These are phyloP conservation scores for Amazona ochrocephala DNA, from an alignment of 2,797 vertebrate species.

Conservation along the genomic window DNA sequence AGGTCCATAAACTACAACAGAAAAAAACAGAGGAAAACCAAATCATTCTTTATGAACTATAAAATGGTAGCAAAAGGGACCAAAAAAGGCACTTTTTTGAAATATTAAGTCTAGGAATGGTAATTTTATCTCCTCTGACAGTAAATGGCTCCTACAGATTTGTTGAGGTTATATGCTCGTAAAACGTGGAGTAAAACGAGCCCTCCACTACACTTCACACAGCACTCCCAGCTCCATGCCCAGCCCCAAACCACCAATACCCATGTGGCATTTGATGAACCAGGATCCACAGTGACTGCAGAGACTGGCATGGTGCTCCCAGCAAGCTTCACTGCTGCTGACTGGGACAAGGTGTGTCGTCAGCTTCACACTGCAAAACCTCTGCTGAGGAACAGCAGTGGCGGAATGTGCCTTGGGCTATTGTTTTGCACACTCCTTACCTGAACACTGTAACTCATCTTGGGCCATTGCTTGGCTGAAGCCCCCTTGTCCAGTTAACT, in stretches of 20 bases:
- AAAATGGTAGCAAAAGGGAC: not conserved
- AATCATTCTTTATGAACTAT: conserved; percentile 13
- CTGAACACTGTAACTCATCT: fast-evolving
- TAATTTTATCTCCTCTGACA: conserved; percentile 18
- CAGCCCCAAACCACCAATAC: not conserved
- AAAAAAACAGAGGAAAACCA: conserved; percentile 13
- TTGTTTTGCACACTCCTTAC: not conserved
- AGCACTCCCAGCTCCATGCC: not conserved
- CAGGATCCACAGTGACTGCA: not conserved
- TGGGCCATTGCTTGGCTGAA: not conserved
- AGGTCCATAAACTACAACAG: conserved; percentile 50
- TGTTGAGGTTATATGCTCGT: not conserved
- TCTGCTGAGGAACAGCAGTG: fast-evolving
- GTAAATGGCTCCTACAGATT: conserved; percentile 19
- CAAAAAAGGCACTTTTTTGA: not conserved
- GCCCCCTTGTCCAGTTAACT: not conserved
- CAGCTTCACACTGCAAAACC: not conserved
- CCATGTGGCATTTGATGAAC: not conserved
- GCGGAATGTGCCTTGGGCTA: not conserved
- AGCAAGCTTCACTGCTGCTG: not conserved
- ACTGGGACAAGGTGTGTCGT: not conserved
- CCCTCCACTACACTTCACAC: not conserved
- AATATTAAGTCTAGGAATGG: not conserved
- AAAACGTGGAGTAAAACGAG: not conserved
- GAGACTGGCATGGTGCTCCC: not conserved